Evolutionary conservation across 2,888 invertebrate species (phyloP), one percentile per base, ranked within the genome.

Genomic region (Plemyria rubiginata): DNA sequence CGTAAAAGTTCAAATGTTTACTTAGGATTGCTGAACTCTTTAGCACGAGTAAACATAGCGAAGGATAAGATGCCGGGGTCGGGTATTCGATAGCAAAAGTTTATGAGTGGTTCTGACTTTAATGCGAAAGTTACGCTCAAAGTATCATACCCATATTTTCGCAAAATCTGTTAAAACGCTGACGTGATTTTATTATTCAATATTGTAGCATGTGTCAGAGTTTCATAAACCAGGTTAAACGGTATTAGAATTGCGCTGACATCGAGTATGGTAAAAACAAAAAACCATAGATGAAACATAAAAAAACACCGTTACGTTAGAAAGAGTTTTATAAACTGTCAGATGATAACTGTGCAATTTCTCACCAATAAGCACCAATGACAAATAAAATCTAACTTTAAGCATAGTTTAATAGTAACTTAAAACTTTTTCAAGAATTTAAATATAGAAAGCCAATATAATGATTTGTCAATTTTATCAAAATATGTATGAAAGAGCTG

Each of bases 1-100:
- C 75, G 71, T 78, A 70, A 58, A 65, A 67, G 62, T 50, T 54
- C 57, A 64, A 71, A 71, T 73, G 72, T 78, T 79, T 75, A 65
- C 67, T 77, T 70, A 75, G 77, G 77, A 73, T 73, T 68, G 62
- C 60, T 66, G 70, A 68, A 66, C 66, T 67, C 56, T 69, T 70
- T 67, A 66, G 67, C 66, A 61, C 38, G 13, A 16, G 60, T 65
- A 63, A 62, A 59, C 61, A 66, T 65, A 54, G 60, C 41, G 54
- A 52, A 61, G 53, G 61, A 59, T 54, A 62, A 61, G 61, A 64
- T 38, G 51, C 50, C 46, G 51, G 61, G 53, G 60, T 54, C 61
- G 62, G 59, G 65, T 56, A 55, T 62, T 70, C 66, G 66, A 68
- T 67, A 54, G 63, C 51, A 50, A 66, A 57, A 65, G 36, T 64